Evolutionary conservation across 1,140 invertebrate genomes (phyloP).

Genomic region (Hestina assimilis): DNA sequence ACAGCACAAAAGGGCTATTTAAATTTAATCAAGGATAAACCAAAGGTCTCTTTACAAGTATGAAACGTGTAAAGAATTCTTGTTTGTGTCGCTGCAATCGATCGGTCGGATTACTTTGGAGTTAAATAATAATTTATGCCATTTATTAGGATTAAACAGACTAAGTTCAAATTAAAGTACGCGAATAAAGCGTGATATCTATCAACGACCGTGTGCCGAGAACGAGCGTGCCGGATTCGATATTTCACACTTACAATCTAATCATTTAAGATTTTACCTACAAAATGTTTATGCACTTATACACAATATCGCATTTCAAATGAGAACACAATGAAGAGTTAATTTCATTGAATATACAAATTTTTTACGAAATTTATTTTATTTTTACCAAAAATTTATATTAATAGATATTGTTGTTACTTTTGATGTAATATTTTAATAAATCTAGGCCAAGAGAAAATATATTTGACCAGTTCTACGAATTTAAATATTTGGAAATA

Average conservation of each 20-base stretch:
- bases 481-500: too few species aligned
- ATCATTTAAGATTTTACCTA: conserved; percentile 66
- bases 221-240: conserved; percentile 61
- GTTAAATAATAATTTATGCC: conserved; percentile 1
- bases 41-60: neutral
- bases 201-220: conserved; percentile 46
- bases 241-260: conserved; percentile 68
- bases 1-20: too few species aligned
- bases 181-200: conserved; percentile 14
- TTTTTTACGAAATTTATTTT: neutral
- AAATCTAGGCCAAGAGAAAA: too few species aligned
- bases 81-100: neutral
- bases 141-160: conserved; percentile 3
- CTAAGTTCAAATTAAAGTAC: conserved; percentile 8
- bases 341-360: conserved; percentile 11
- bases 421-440: too few species aligned
- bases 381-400: neutral
- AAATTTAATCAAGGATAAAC: neutral
- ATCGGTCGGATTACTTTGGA: neutral
- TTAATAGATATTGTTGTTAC: too few species aligned
- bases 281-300: conserved; percentile 23
- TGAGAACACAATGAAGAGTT: too few species aligned
- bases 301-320: conserved; percentile 1
- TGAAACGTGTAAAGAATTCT: neutral
- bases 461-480: too few species aligned